Base-by-base conservation (phyloP, 2,113 vertebrate genomes). In the Lonchura striata region DNA sequence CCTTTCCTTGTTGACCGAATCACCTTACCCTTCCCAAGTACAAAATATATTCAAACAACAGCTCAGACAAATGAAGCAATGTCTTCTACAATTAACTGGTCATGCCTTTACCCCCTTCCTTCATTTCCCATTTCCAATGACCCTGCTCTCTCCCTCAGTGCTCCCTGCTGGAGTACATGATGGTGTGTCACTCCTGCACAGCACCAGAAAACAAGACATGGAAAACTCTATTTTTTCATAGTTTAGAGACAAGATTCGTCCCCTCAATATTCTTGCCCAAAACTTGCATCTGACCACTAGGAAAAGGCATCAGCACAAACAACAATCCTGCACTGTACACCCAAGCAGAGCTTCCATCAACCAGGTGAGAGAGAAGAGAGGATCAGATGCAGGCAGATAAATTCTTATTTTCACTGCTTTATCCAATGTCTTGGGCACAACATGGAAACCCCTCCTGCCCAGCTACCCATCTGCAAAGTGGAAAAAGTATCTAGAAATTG, bases 241-340 rank as follows among this genome's bases (percentile, higher is more conserved):
- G 8, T 30, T 80, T 15, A 70, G 37, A 66, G 31, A 66, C 8
- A 33, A 46, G 35, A 85, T 21, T 27, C 49, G n/a, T 78, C 54
- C 37, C 37, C 60, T 41, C 75, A 35, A 31, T 25, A 22, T 39
- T 68, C 46, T 14, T 61, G 71, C 42, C 81, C 27, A 35, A 57
- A 68, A 37, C 3, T 31, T 6, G 13, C 2, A 1, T 54, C 14
- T 53, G 50, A 33, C n/a, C 1, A 3, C 20, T 1, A 50, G 19
- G 11, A 46, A 61, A 65, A 53, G 13, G 53, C 35, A 35, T 35
- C 69, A 77, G 41, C 59, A 90, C 37, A 68, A 59, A 37, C 0
- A 2, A 65, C 31, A 65, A 19, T 12, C 35, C 65, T 85, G 60
- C 0, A 1, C 10, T 31, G 20, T 15, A 59, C 44, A 28, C 4